Conservation (phyloP, 1,140 invertebrate species). For the Fopius arisanus region DNA sequence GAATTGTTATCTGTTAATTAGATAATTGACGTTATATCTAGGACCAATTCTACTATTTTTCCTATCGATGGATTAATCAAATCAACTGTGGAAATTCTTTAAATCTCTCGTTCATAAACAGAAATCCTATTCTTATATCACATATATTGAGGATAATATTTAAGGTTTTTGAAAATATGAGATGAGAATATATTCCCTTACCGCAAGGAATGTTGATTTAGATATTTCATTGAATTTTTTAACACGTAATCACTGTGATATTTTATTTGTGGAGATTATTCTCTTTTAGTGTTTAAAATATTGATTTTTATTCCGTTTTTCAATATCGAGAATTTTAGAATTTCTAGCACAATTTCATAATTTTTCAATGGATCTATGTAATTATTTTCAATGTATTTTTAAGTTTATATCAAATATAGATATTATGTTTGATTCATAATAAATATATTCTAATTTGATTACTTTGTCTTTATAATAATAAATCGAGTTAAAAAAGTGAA, state of each 20-base stretch:
- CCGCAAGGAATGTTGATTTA: conserved; percentile 6
- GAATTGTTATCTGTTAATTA: conserved; percentile 1
- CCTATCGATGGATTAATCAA: conserved; percentile 18
- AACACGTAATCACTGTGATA: no score
- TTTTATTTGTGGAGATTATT: no score
- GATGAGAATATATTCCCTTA: neutral
- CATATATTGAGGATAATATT: conserved; percentile 50
- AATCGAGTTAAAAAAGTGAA: no score
- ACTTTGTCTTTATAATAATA: neutral
- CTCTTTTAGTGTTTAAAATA: conserved; percentile 27
- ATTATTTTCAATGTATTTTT: conserved; percentile 30
- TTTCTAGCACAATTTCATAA: neutral
- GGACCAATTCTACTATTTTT: conserved; percentile 7
- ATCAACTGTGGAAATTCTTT: neutral
- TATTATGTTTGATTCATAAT: neutral
- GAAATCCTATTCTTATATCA: conserved; percentile 58
- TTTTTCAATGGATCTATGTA: conserved; percentile 24
- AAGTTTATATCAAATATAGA: conserved; percentile 24
- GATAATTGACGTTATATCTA: conserved; percentile 27
- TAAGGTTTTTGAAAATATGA: conserved; percentile 5
- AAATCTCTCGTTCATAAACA: conserved; percentile 42
- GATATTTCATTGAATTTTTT: no score
- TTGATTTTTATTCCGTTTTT: conserved; percentile 14
- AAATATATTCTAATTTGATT: neutral
- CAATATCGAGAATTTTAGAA: conserved; percentile 1